Evolutionary conservation across 1,140 invertebrate genomes (phyloP), one percentile per base, ranked within the genome.

Genomic region (Probaryconus sp.): DNA sequence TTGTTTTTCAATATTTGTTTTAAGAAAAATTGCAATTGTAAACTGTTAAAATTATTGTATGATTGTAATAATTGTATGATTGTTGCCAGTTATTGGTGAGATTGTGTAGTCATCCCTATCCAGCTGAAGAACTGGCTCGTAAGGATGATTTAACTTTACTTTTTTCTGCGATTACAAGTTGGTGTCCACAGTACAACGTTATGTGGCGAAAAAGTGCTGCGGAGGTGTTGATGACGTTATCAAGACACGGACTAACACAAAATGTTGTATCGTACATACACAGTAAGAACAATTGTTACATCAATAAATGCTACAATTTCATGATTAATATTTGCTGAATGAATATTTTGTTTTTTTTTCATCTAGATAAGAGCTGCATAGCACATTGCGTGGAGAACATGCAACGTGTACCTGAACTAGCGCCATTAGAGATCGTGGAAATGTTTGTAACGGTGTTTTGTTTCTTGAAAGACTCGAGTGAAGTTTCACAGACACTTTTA

Each of bases 371-470:
- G 89, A 93, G 94, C 55, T 99, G 98, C 90, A 94, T 99, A 70
- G 92, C 92, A 47, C 89, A 96, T 43, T 99, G 97, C 88, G 93
- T 99, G 78, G 97, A 99, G 84, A 99, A 99, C 88, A 97, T 99
- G 95, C 94, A 97, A 89, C 91, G 94, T 82, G 92, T 96, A 88
- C 93, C 93, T 78, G 95, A 98, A 85, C 88, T 98, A 77, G 94
- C 94, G 67, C 96, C 96, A n/a, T 89, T 98, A 78, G 97, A 99
- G 89, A 92, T 98, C 68, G 96, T 98, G 7, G 97, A 99, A 89
- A 98, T 99, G 96, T 97, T 99, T 89, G 96, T 98, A 21, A 97
- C 97, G 7, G 93, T 99, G 20, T 98, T 99, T 88, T 98, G 97
- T 89, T 98, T 99, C 86, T 90, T 99, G 42, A 98, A 98, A 89